Percentiles rank a stretch among this genome's conserved stretches.
Evolutionary conservation across 2,797 vertebrate genomes (phyloP).

Genomic region (Salmo trutta): DNA sequence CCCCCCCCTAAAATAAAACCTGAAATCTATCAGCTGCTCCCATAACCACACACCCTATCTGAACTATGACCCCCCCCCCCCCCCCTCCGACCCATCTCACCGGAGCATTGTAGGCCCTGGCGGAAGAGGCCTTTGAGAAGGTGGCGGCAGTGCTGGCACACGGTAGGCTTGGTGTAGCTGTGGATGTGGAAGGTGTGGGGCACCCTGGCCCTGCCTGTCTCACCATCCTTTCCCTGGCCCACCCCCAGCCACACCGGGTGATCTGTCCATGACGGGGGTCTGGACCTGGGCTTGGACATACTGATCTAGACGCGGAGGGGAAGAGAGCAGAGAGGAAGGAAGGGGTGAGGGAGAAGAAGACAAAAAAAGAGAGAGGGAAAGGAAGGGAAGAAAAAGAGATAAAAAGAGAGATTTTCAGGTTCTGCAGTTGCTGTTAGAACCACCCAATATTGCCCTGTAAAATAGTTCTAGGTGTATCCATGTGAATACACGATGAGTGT

Average conservation of each 20-base stretch:
- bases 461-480: background rate
- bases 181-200: slow-evolving; percentile 83
- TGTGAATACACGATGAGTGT: too few species aligned
- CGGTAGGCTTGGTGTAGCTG: slow-evolving; percentile 78
- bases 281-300: slow-evolving; percentile 63
- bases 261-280: slow-evolving; percentile 69
- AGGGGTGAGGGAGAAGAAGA: background rate
- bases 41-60: background rate
- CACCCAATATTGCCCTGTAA: too few species aligned
- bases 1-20: background rate
- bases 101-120: slow-evolving; percentile 80
- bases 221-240: slow-evolving; percentile 31
- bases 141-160: slow-evolving; percentile 74
- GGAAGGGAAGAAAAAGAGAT: background rate
- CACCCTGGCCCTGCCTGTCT: slow-evolving; percentile 49
- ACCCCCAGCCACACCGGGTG: slow-evolving; percentile 66
- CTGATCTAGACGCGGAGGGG: slow-evolving; percentile 66
- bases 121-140: slow-evolving; percentile 80
- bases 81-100: slow-evolving; percentile 56
- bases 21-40: background rate
- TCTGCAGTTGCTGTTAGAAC: too few species aligned
- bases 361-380: background rate
- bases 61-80: background rate
- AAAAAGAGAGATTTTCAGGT: too few species aligned
- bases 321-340: background rate